Evolutionary conservation across 2,888 invertebrate genomes (phyloP).

Genomic region (Pristionchus mayeri): DNA sequence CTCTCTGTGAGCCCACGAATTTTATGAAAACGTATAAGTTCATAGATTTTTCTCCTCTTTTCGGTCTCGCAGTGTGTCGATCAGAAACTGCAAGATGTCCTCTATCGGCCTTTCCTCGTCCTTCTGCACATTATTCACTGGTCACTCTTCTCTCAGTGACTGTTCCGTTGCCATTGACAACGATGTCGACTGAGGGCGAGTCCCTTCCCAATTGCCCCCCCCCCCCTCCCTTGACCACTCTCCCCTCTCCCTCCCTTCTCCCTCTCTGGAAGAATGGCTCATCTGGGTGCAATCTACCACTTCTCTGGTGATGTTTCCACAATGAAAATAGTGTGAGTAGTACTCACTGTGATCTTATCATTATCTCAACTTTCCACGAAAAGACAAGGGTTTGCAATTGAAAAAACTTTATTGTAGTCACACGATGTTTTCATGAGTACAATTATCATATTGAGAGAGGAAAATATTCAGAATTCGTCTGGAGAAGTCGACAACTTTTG

Average conservation of each 20-base stretch:
- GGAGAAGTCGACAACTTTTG: conserved; percentile 8
- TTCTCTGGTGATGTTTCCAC: conserved; percentile 12
- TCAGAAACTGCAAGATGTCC: too few relatives aligned
- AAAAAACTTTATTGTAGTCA: neutral
- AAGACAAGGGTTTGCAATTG: neutral
- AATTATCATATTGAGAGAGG: neutral
- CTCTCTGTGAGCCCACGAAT: too few relatives aligned
- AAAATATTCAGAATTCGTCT: conserved; percentile 29
- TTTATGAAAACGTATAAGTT: too few relatives aligned
- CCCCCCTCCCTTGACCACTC: neutral
- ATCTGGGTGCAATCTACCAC: conserved; percentile 16
- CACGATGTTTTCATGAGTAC: neutral
- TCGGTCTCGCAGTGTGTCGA: too few relatives aligned
- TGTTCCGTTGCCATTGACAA: neutral
- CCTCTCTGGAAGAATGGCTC: neutral
- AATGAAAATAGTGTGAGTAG: conserved; percentile 32
- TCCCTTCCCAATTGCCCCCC: neutral
- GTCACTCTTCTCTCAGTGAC: too few relatives aligned
- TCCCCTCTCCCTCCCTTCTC: neutral
- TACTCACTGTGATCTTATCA: neutral
- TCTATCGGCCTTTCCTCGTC: neutral
- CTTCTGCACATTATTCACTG: neutral
- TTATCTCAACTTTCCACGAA: neutral
- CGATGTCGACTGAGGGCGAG: neutral
- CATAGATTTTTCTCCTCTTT: too few relatives aligned